Conservation (phyloP, 1,140 invertebrate species). For the Drosophila erecta region DNA sequence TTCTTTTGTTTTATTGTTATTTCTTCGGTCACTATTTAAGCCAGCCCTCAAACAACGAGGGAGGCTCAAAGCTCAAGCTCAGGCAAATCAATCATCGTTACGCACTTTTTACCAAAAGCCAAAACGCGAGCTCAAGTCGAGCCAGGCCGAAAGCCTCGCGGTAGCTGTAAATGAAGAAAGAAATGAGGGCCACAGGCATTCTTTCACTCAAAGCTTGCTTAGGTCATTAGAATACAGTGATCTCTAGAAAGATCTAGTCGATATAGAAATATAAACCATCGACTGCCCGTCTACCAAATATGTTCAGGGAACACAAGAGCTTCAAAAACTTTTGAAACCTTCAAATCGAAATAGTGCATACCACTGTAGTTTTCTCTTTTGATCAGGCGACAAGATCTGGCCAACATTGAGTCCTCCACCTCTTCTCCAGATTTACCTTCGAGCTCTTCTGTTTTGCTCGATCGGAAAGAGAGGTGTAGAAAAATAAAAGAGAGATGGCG, state of each 20-base stretch:
- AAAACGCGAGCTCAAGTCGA: constrained; percentile 12
- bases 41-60: constrained; percentile 30
- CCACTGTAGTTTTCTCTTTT: constrained; percentile 47
- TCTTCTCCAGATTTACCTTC: constrained; percentile 2
- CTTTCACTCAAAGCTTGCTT: constrained; percentile 1
- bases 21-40: constrained; percentile 39
- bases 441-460: constrained; percentile 28
- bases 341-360: not conserved
- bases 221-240: constrained; percentile 12
- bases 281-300: too few relatives aligned
- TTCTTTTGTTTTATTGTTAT: constrained; percentile 60
- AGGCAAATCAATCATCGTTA: constrained; percentile 78
- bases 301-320: too few relatives aligned
- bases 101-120: constrained; percentile 36
- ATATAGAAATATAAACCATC: too few relatives aligned
- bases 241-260: not conserved
- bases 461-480: not conserved
- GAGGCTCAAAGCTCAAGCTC: constrained; percentile 39
- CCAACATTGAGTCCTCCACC: constrained; percentile 23
- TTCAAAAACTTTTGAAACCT: not conserved
- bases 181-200: constrained; percentile 8
- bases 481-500: constrained; percentile 3
- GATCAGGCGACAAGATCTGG: constrained; percentile 63
- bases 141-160: constrained; percentile 9
- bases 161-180: constrained; percentile 22